These are phyloP conservation scores for Drosophila pectinifera DNA, from an alignment of 1,140 invertebrate genomes.

Conservation along the genomic window DNA sequence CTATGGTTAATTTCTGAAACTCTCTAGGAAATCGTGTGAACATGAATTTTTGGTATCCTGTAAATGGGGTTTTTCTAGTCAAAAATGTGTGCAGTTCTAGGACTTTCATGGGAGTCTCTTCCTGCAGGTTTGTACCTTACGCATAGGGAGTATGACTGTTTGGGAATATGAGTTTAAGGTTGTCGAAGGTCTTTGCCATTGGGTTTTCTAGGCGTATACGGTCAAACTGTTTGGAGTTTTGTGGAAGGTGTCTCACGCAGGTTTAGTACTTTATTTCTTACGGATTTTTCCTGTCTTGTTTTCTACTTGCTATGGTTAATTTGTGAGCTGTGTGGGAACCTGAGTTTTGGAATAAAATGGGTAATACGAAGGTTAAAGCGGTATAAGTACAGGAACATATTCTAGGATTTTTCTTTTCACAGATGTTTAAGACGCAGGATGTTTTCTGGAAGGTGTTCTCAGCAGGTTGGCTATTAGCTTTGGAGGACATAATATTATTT, in stretches of 20 bases:
- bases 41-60: neutral
- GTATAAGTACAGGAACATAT: neutral
- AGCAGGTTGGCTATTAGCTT: neutral
- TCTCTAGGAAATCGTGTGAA: neutral
- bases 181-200: neutral
- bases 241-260: slow-evolving; percentile 15
- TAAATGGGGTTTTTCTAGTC: slow-evolving; percentile 15
- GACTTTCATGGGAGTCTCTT: slow-evolving; percentile 4
- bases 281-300: slow-evolving; percentile 1
- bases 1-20: slow-evolving; percentile 14
- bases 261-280: slow-evolving; percentile 3
- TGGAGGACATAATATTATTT: too few species aligned
- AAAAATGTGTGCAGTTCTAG: slow-evolving; percentile 8
- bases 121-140: slow-evolving; percentile 17
- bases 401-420: neutral
- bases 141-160: neutral
- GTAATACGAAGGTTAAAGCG: neutral
- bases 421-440: neutral
- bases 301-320: slow-evolving; percentile 13
- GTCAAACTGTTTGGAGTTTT: neutral
- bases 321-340: slow-evolving; percentile 11
- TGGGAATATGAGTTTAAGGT: neutral
- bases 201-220: too few species aligned
- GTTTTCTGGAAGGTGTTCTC: neutral
- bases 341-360: slow-evolving; percentile 5